phyloP scores from a whole-genome alignment of 2,113 vertebrate genomes.

The Suricata suricatta region DNA sequence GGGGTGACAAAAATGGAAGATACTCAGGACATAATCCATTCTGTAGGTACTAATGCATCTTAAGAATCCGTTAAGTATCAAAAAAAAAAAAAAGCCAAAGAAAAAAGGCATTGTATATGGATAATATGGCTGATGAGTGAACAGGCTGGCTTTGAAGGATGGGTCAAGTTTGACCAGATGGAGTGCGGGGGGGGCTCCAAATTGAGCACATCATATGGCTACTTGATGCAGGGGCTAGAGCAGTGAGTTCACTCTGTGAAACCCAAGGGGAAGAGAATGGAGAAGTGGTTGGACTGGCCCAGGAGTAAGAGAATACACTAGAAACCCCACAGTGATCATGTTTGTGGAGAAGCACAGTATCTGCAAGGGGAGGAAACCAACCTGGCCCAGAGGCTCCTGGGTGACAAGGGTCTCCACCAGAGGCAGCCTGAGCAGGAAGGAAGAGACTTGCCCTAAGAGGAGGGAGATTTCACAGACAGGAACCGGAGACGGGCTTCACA shows the following conservation, averaged over 20 bases:
- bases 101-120: background rate
- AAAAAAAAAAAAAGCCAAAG: background rate
- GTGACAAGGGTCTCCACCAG: background rate
- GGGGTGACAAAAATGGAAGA: background rate
- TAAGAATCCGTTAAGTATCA: background rate
- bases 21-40: background rate
- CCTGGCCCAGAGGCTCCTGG: background rate
- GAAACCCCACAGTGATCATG: background rate
- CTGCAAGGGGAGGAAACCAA: background rate
- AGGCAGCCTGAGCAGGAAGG: background rate
- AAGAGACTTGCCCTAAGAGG: background rate
- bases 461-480: background rate
- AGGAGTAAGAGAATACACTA: background rate
- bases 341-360: rapidly evolving
- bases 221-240: background rate
- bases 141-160: background rate
- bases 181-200: rapidly evolving
- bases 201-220: background rate
- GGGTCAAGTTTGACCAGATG: background rate
- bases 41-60: background rate
- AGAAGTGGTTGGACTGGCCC: rapidly evolving
- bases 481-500: background rate
- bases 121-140: background rate
- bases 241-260: background rate
- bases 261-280: background rate